Base-by-base conservation (phyloP, 2,888 invertebrate species). In the Blastobasis adustella region DNA sequence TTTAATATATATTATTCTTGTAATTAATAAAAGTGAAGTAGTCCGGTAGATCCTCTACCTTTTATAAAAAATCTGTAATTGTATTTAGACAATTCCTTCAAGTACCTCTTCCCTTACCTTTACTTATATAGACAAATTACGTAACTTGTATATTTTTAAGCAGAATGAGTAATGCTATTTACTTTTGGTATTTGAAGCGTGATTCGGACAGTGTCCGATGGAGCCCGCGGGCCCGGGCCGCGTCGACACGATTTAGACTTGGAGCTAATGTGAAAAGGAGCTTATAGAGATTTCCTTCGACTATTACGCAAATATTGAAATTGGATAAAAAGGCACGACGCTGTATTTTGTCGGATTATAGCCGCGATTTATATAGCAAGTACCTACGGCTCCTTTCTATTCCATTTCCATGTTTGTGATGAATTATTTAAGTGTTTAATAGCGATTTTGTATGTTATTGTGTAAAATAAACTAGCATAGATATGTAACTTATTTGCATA, bases 241-340 rank as follows among this genome's bases (percentile, higher is more conserved):
- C 23, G 53, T 54, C 59, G 66, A 66, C 64, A 68, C 60, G 60
- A 69, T 58, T 58, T 69, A 72, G 63, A 61, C 46, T 23, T 58
- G 64, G 72, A 68, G 67, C 64, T 65, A 59, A 58, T 59, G 63
- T 59, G 56, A 66, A 65, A 69, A 72, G 72, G 75, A 76, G 73
- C 77, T 76, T 76, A 75, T 69, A 71, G 65, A 62, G 54, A 56
- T 59, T 63, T 66, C 71, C 69, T 72, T 74, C 64, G 52, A 51
- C 9, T 39, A 46, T 49, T 52, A 38, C 50, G 47, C 49, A 47
- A 47, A 47, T 44, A 45, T 49, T 10, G 42, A 50, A 46, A 46
- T 46, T 41, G 37, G 10, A 23, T 37, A 5, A 38, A 39, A 10
- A 40, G 8, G 8, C 39, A 40, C 10, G 47, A 44, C 10, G 4